These are phyloP conservation scores for Serinus canaria DNA, from an alignment of 2,113 vertebrate genomes.

Conservation along the genomic window DNA sequence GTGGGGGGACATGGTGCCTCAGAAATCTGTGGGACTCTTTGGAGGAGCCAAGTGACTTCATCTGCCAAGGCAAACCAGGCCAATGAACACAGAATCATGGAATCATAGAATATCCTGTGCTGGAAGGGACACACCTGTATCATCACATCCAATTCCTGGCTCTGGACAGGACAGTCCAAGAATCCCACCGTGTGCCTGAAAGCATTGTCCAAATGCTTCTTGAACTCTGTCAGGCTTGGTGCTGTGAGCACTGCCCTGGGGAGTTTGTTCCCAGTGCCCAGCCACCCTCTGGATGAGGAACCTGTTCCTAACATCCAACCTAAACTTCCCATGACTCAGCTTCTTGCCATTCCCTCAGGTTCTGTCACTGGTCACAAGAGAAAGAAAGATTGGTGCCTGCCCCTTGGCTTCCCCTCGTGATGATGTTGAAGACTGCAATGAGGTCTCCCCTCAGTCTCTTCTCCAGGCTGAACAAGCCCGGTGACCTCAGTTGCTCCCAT, in stretches of 20 bases:
- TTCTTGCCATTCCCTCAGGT: not conserved
- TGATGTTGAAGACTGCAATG: not conserved
- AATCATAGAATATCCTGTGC: not conserved
- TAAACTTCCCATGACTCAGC: not conserved
- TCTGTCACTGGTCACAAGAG: not conserved
- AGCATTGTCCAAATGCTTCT: not conserved
- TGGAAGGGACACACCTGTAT: not conserved
- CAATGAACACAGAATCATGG: not conserved
- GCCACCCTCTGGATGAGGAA: fast-evolving
- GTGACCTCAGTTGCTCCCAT: not conserved
- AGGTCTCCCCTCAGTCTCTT: not conserved
- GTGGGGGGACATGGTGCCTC: not conserved
- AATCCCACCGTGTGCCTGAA: not conserved
- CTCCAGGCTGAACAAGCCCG: not conserved
- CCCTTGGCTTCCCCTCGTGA: not conserved
- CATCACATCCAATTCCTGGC: not conserved
- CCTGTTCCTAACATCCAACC: not conserved
- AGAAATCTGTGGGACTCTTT: not conserved
- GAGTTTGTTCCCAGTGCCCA: not conserved
- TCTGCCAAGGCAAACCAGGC: not conserved
- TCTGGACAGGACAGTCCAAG: not conserved
- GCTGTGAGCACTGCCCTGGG: not conserved
- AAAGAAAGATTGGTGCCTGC: not conserved
- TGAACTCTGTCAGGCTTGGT: not conserved
- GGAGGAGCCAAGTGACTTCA: not conserved